A percentile compares a stretch with the other conserved stretches of the same genome.
phyloP scores from a whole-genome alignment of 2,113 vertebrate species.

The Ciconia boyciana region DNA sequence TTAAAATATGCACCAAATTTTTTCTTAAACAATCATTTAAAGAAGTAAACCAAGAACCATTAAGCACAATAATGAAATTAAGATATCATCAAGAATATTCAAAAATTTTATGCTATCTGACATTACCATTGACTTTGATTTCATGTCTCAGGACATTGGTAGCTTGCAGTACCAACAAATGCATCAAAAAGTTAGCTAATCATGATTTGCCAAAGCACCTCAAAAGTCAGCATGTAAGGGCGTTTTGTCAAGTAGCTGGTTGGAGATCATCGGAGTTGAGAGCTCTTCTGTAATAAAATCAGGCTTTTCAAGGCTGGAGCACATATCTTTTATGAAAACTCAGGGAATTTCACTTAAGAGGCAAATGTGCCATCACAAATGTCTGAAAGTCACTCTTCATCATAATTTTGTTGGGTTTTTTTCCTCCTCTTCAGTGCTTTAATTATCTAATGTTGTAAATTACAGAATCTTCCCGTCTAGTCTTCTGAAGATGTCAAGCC shows the following conservation, averaged over 20 bases:
- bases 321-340: neutral
- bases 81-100: neutral
- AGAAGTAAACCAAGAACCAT: neutral
- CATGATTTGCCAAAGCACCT: neutral
- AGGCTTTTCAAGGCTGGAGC: neutral
- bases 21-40: neutral
- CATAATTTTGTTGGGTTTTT: neutral
- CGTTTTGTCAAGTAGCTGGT: neutral
- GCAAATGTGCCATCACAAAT: neutral
- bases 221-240: neutral
- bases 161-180: neutral
- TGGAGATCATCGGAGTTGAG: neutral
- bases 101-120: neutral
- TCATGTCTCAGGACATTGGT: neutral
- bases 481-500: neutral
- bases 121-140: neutral
- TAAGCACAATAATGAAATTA: neutral
- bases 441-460: neutral
- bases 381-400: neutral
- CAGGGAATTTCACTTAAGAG: neutral
- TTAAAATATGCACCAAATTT: neutral
- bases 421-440: neutral
- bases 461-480: neutral
- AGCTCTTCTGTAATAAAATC: neutral
- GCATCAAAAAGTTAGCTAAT: neutral